A percentile compares a stretch with the other conserved stretches of the same genome.
Evolutionary conservation across 2,888 invertebrate genomes (phyloP).

Genomic region (Thelaira solivaga): DNA sequence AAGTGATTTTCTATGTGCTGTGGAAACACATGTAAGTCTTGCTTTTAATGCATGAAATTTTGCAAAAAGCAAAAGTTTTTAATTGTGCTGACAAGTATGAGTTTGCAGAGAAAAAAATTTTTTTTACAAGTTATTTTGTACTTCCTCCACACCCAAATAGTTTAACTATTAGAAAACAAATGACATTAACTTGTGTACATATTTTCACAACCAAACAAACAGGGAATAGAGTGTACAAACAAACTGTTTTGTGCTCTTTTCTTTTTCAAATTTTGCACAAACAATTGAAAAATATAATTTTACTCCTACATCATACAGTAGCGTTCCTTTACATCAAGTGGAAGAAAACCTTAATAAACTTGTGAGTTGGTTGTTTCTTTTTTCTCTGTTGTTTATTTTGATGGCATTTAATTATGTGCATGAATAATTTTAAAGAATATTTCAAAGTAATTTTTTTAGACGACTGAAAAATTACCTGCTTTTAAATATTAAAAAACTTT

Average conservation of each 20-base stretch:
- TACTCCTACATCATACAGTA: background rate
- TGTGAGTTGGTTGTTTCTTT: conserved; percentile 29
- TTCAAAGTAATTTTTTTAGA: conserved; percentile 24
- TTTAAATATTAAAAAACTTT: background rate
- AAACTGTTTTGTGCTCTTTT: background rate
- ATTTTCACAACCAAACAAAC: background rate
- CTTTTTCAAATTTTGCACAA: background rate
- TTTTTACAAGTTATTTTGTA: background rate
- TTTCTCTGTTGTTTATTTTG: conserved; percentile 35
- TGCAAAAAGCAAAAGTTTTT: background rate
- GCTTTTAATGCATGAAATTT: too few relatives aligned
- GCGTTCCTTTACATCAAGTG: background rate
- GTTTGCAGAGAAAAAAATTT: background rate
- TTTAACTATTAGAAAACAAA: background rate
- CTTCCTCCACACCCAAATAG: background rate
- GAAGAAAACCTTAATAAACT: conserved; percentile 48
- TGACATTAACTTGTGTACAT: background rate
- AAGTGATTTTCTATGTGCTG: too few relatives aligned
- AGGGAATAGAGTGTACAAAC: too few relatives aligned
- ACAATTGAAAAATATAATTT: background rate
- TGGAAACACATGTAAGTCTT: too few relatives aligned
- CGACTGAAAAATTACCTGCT: conserved; percentile 10
- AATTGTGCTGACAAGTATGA: background rate
- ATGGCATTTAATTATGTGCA: conserved; percentile 60
- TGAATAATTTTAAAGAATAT: conserved; percentile 47